Evolutionary conservation across 2,113 vertebrate genomes (phyloP), one percentile per base, ranked within the genome.

Genomic region (Phyllostomus discolor): DNA sequence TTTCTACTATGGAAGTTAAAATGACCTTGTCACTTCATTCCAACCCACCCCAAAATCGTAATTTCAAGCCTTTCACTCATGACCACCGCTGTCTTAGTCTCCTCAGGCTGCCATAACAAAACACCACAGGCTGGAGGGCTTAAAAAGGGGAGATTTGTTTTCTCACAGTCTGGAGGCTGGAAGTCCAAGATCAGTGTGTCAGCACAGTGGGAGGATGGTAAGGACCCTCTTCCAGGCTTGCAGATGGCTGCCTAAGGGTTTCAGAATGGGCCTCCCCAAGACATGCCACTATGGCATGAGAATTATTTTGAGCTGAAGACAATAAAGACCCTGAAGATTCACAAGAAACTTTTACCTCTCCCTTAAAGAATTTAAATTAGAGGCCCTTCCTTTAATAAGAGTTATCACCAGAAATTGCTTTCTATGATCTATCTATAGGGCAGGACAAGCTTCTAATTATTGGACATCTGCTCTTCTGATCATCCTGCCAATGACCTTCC

Each of bases 331-430:
- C 46, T n/a, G 46, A 22, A 50, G 48, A 10, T 19, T 78, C 75
- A 78, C 10, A 33, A 52, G 75, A 78, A 52, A 52, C 48, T 16
- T 78, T 50, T 22, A n/a, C 48, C 33, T 52, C 33, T 78, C 75
- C 46, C 48, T 52, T 78, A 78, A 78, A 50, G 46, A 78, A 78
- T 78, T 78, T 52, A 78, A 52, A 78, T n/a, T 78, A 48, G 48
- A 48, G 48, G 19, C 31, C 33, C 48, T n/a, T 31, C 19, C 46
- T 17, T 20, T 50, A 31, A 48, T 76, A 76, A 76, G 75, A 78
- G 33, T 52, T 52, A 78, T 52, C 75, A 35, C 75, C 75, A 78
- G 75, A 52, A 78, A 78, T 52, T 78, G 33, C 75, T 78, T 78
- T 52, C 11, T 78, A 78, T 78, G 75, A n/a, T 50, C 48, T 52